These are phyloP conservation scores for Crambe crambe DNA, from an alignment of 37 sponge, comb jelly and placozoan genomes.

Conservation along the genomic window DNA sequence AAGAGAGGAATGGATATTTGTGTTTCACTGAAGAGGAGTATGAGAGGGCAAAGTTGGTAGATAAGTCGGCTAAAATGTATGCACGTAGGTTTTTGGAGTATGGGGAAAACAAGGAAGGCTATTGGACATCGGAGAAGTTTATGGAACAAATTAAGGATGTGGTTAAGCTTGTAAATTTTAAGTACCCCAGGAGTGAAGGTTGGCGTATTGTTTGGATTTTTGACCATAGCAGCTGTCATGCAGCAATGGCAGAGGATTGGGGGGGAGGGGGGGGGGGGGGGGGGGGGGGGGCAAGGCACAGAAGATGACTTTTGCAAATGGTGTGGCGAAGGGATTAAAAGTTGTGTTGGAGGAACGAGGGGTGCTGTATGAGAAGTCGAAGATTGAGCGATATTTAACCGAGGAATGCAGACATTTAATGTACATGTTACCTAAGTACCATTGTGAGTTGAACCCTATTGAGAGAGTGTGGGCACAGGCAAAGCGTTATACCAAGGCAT, in stretches of 20 bases:
- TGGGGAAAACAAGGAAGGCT: conserved; percentile 22
- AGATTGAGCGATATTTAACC: conserved; percentile 17
- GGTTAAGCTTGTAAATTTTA: conserved; percentile 30
- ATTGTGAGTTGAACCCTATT: conserved; percentile 14
- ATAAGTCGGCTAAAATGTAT: not conserved
- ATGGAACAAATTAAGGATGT: conserved; percentile 37
- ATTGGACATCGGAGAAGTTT: too few relatives aligned
- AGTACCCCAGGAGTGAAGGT: conserved; percentile 59
- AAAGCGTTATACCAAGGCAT: not conserved
- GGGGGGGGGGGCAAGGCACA: conserved; percentile 17
- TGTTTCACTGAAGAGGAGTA: conserved; percentile 6
- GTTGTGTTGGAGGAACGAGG: conserved; percentile 10
- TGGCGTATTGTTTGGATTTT: conserved; percentile 47
- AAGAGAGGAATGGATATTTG: conserved; percentile 23
- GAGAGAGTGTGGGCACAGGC: too few relatives aligned
- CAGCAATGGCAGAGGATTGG: too few relatives aligned
- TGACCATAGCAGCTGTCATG: conserved; percentile 51
- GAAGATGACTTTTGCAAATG: not conserved
- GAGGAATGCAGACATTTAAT: conserved; percentile 29
- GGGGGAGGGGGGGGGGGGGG: conserved; percentile 37
- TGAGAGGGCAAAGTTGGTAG: not conserved
- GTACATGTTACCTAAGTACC: conserved; percentile 49
- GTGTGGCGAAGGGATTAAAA: conserved; percentile 7
- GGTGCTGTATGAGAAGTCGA: conserved; percentile 25
- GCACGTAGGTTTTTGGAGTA: conserved; percentile 12